Evolutionary conservation across 2,888 invertebrate species (phyloP).

Genomic region (Syritta pipiens): DNA sequence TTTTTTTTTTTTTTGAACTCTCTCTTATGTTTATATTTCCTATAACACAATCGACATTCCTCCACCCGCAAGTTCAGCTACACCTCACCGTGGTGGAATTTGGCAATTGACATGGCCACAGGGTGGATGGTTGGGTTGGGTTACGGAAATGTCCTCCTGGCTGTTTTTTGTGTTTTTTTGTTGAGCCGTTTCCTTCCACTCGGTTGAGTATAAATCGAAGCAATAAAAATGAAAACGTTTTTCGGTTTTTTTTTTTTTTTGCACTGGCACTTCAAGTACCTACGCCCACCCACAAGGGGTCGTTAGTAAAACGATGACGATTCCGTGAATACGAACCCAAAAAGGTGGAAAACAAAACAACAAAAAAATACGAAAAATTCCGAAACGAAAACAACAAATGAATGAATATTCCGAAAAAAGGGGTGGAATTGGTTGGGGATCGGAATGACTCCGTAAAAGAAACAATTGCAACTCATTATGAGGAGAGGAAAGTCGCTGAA

Average conservation of each 20-base stretch:
- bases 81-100: slow-evolving; percentile 1
- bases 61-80: background rate
- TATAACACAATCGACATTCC: background rate
- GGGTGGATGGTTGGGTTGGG: no score
- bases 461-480: slow-evolving; percentile 50
- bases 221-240: slow-evolving; percentile 45
- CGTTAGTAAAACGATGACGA: background rate
- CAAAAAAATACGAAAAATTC: background rate
- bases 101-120: slow-evolving; percentile 23
- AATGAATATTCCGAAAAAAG: background rate
- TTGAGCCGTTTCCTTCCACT: slow-evolving; percentile 22
- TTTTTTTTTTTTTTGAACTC: slow-evolving; percentile 13
- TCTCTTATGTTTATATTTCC: slow-evolving; percentile 15
- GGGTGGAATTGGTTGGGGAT: no score
- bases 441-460: slow-evolving; percentile 11
- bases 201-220: slow-evolving; percentile 39
- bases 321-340: background rate
- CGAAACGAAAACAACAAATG: background rate
- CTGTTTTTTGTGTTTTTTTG: background rate
- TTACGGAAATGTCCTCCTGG: slow-evolving; percentile 13
- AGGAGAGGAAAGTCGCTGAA: slow-evolving; percentile 14
- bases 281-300: background rate
- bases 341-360: slow-evolving; percentile 11
- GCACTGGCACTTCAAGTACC: slow-evolving; percentile 13
- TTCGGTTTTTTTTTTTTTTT: slow-evolving; percentile 34